These are phyloP conservation scores for Amphiprion clarkii DNA, from an alignment of 2,797 vertebrate genomes.

Conservation along the genomic window DNA sequence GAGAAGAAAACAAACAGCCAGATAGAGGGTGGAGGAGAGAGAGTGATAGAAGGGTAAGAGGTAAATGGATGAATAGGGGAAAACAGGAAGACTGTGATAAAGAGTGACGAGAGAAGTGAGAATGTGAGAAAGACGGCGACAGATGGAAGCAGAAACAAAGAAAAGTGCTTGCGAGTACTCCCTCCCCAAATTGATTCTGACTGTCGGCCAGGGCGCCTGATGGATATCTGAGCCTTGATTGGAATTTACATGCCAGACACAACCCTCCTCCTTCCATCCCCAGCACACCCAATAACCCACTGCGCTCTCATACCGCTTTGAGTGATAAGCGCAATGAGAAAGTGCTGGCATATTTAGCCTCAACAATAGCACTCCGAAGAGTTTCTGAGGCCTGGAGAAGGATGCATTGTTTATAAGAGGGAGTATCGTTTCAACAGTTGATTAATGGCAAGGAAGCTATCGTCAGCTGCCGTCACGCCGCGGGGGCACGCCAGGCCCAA, in stretches of 20 bases:
- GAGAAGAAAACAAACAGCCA: constrained; percentile 38
- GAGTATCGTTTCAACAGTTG: constrained; percentile 67
- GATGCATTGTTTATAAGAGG: constrained; percentile 70
- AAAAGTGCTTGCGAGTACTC: constrained; percentile 55
- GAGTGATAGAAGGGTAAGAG: constrained; percentile 34
- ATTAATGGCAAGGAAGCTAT: constrained; percentile 70
- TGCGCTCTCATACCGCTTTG: constrained; percentile 69
- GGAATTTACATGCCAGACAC: constrained; percentile 79
- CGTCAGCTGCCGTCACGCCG: constrained; percentile 53
- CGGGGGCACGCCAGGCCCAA: constrained; percentile 47
- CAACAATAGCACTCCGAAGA: constrained; percentile 55
- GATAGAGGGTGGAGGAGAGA: constrained; percentile 34
- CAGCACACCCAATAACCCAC: constrained; percentile 61
- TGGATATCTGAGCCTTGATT: constrained; percentile 78
- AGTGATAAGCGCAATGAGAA: constrained; percentile 74
- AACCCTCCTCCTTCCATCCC: constrained; percentile 34
- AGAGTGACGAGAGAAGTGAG: constrained; percentile 45
- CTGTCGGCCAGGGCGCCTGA: constrained; percentile 65
- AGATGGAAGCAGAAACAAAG: constrained; percentile 68
- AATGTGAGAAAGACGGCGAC: constrained; percentile 48
- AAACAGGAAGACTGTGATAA: constrained; percentile 64
- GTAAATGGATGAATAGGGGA: constrained; percentile 53
- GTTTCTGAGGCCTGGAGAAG: constrained; percentile 53
- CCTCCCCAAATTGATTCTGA: constrained; percentile 79
- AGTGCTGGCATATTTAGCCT: constrained; percentile 61